phyloP scores from a whole-genome alignment of 2,113 vertebrate genomes.

The human (Homo sapiens) region GRCh38 chrX:17378001-17378500 shows the following conservation, averaged over 20 bases:
- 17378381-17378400: not conserved
- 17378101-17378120: slow-evolving; percentile 39
- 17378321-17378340: not conserved
- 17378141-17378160: not conserved
- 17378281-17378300: not conserved
- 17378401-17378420: not conserved
- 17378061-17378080: not conserved
- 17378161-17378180: not conserved
- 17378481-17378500: not conserved
- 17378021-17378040: slow-evolving; percentile 61
- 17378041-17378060: slow-evolving; percentile 38
- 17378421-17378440: not conserved
- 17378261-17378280: not conserved
- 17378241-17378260: not conserved
- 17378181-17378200: not conserved
- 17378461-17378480: not conserved
- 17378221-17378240: not conserved
- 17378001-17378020: slow-evolving; percentile 68
- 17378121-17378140: slow-evolving; percentile 8
- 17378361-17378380: not conserved
- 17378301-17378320: not conserved
- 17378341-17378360: not conserved
- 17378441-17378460: not conserved
- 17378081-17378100: not conserved
- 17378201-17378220: not conserved